These are phyloP conservation scores for Meda fulgida DNA, from an alignment of 2,797 vertebrate species.

Conservation along the genomic window DNA sequence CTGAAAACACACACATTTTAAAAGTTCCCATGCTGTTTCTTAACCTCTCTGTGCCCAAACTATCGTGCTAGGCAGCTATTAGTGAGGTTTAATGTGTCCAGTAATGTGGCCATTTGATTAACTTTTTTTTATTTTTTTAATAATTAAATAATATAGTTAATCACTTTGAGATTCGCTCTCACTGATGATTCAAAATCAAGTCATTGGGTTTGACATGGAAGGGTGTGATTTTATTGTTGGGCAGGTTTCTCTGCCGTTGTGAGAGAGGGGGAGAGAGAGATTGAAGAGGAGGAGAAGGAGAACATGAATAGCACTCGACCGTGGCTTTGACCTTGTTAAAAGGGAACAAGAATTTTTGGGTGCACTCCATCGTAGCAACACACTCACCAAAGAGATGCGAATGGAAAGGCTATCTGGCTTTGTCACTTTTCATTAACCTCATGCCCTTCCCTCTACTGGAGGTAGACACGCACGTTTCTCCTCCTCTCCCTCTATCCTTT, in stretches of 20 bases:
- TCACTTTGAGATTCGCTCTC: slow-evolving; percentile 43
- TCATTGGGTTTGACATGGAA: slow-evolving; percentile 17
- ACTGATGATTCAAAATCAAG: slow-evolving; percentile 37
- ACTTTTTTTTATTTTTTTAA: background rate
- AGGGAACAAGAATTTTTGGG: slow-evolving; percentile 76
- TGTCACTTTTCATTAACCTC: slow-evolving; percentile 88
- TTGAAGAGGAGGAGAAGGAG: slow-evolving; percentile 30
- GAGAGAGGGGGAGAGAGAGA: slow-evolving; percentile 6
- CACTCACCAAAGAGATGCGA: slow-evolving; percentile 71
- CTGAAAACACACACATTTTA: slow-evolving; percentile 63
- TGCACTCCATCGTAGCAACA: slow-evolving; percentile 69
- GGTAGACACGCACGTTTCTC: slow-evolving; percentile 47
- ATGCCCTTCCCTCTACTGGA: slow-evolving; percentile 67
- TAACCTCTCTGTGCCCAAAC: slow-evolving; percentile 63
- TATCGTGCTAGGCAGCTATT: slow-evolving; percentile 70
- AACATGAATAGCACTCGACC: slow-evolving; percentile 71
- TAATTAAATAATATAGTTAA: slow-evolving; percentile 44
- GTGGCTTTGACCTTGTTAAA: slow-evolving; percentile 77
- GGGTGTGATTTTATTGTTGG: slow-evolving; percentile 35
- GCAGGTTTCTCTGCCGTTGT: background rate
- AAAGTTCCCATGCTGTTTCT: slow-evolving; percentile 71
- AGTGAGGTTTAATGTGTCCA: slow-evolving; percentile 64
- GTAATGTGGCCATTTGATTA: slow-evolving; percentile 14
- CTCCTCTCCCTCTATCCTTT: slow-evolving; percentile 29
- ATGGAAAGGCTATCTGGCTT: slow-evolving; percentile 74